Percentiles rank a stretch among this genome's conserved stretches.
phyloP scores from a whole-genome alignment of 1,140 invertebrate genomes.

The Melitaea cinxia region DNA sequence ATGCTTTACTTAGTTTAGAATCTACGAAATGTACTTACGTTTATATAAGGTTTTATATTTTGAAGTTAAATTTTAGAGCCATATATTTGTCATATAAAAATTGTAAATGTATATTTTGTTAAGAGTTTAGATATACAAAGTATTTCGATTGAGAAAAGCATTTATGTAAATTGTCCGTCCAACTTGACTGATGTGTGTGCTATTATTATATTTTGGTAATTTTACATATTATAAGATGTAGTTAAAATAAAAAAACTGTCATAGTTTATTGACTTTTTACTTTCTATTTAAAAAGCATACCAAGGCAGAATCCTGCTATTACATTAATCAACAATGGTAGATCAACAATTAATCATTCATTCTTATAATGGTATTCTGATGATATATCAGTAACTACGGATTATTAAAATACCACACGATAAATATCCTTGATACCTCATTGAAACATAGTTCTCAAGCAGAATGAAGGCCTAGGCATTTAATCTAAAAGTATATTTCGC shows the following conservation, averaged over 20 bases:
- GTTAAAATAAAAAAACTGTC: background rate
- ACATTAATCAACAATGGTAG: too few relatives aligned
- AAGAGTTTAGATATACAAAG: constrained; percentile 19
- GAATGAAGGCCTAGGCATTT: too few relatives aligned
- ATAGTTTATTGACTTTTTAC: background rate
- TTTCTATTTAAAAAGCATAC: background rate
- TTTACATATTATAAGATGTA: constrained; percentile 2
- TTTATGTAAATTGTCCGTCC: constrained; percentile 60
- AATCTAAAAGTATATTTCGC: constrained; percentile 45
- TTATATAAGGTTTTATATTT: background rate
- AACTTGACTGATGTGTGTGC: constrained; percentile 37
- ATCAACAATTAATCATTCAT: too few relatives aligned
- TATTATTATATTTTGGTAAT: constrained; percentile 9
- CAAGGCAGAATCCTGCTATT: too few relatives aligned
- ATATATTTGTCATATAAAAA: constrained; percentile 13
- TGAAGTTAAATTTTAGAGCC: background rate
- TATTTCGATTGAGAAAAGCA: constrained; percentile 24
- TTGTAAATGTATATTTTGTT: constrained; percentile 24
- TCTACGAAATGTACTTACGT: constrained; percentile 1
- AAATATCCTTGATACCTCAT: too few relatives aligned
- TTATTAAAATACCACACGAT: too few relatives aligned
- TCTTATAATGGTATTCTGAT: too few relatives aligned
- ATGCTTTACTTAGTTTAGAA: constrained; percentile 4
- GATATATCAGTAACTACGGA: too few relatives aligned
- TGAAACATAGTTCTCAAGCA: too few relatives aligned